Evolutionary conservation across 1,140 invertebrate species (phyloP).

Genomic region (Chlorops oryzae): DNA sequence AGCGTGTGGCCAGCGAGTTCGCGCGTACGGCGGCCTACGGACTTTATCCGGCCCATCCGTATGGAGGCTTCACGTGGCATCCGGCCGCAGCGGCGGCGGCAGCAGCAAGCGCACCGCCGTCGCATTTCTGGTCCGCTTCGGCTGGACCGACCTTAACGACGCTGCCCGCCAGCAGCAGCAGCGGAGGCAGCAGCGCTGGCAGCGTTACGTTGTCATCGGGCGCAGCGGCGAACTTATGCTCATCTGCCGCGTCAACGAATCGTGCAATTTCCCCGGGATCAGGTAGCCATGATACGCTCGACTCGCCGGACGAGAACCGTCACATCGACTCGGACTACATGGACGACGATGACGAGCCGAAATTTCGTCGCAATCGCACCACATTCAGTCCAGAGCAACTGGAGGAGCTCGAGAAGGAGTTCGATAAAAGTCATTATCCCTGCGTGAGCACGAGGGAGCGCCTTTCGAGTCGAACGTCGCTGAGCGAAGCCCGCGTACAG

Average conservation of each 20-base stretch:
- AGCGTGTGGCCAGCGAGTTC: constrained; percentile 86
- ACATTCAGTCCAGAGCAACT: constrained; percentile 92
- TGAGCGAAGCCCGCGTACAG: constrained; percentile 95
- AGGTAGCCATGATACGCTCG: constrained; percentile 44
- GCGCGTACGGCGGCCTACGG: constrained; percentile 85
- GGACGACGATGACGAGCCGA: constrained; percentile 74
- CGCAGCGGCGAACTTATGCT: no score
- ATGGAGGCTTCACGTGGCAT: constrained; percentile 54
- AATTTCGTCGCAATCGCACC: constrained; percentile 86
- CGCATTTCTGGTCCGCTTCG: constrained; percentile 21
- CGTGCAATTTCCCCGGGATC: constrained; percentile 42
- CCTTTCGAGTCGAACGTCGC: constrained; percentile 82
- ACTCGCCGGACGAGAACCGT: constrained; percentile 42
- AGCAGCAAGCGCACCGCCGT: not conserved
- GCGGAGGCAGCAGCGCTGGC: constrained; percentile 26
- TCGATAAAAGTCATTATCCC: constrained; percentile 92
- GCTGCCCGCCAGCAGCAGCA: constrained; percentile 22
- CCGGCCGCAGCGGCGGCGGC: constrained; percentile 21
- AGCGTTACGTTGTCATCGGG: constrained; percentile 17
- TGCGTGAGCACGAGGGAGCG: constrained; percentile 88
- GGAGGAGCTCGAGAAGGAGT: constrained; percentile 91
- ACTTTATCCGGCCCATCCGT: constrained; percentile 70
- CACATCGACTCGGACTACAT: constrained; percentile 63
- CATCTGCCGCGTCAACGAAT: constrained; percentile 18
- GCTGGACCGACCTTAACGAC: constrained; percentile 25